Base-by-base conservation (phyloP, 2,113 vertebrate species). In the Asarcornis scutulata region DNA sequence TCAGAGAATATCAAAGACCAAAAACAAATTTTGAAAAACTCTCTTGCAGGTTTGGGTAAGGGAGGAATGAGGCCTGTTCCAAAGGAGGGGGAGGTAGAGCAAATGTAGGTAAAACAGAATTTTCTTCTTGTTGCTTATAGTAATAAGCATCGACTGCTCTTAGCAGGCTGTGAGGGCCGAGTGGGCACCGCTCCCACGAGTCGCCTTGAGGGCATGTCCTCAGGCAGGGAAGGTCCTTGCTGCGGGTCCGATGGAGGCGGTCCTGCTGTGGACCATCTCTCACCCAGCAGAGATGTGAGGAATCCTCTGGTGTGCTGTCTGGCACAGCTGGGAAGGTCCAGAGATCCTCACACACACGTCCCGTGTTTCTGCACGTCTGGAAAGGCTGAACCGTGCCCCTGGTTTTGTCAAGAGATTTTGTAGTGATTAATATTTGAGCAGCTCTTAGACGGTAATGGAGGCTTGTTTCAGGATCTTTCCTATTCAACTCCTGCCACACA, bases 1-100 rank as follows among this genome's bases (percentile, higher is more conserved):
- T 93, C 91, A 86, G 93, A 83, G 83, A 94, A 71, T 89, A 91
- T 72, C 56, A 60, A 89, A 93, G 59, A 77, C 78, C 87, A 96
- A 95, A 56, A 95, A 83, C 9, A 88, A 11, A 13, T 78, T 58
- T 29, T 1, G 1, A 10, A 68, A 88, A 67, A 2, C 23, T 14
- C 52, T 91, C n/a, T 94, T 88, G 26, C 66, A 71, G 59, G 31
- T 95, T 93, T 94, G 66, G 17, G 6, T 89, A 73, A 89, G 38
- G 75, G 71, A 91, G 4, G 48, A 91, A 69, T 86, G 83, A 58
- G 44, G 82, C 42, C 50, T 88, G 11, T 67, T 91, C 25, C 68
- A 22, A 48, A 48, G 20, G 46, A 48, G 50, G 36, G 27, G 22
- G 9, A 36, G 6, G 44, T 7, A 36, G 82, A 83, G 40, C 83